Evolutionary conservation across 2,797 vertebrate genomes (phyloP).

Genomic region (Mallotus villosus): DNA sequence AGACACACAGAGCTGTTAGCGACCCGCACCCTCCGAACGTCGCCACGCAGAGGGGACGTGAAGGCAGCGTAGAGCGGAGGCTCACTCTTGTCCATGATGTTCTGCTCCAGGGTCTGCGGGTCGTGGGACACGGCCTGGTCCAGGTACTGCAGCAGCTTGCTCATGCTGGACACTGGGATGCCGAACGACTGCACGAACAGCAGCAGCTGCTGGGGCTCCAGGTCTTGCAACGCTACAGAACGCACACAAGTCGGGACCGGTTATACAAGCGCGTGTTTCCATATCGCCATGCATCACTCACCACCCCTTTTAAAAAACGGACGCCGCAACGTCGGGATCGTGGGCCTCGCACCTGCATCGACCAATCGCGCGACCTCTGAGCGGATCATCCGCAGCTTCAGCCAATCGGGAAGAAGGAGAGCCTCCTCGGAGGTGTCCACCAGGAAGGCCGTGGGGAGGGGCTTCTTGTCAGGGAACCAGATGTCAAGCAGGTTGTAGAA

Average conservation of each 20-base stretch:
- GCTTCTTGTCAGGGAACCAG: constrained; percentile 98
- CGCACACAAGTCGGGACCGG: neutral
- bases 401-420: constrained; percentile 93
- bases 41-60: neutral
- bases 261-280: too few relatives aligned
- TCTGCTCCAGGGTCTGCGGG: constrained; percentile 89
- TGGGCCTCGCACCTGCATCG: constrained; percentile 82
- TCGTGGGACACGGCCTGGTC: constrained; percentile 96
- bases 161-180: constrained; percentile 99
- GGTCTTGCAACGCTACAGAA: constrained; percentile 87
- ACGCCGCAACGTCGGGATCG: neutral
- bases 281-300: too few relatives aligned
- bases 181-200: constrained; percentile 98
- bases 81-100: constrained; percentile 99
- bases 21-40: neutral
- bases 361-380: constrained; percentile 94
- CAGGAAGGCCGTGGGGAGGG: constrained; percentile 94
- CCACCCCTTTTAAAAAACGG: neutral
- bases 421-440: constrained; percentile 98
- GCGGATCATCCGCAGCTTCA: constrained; percentile 97
- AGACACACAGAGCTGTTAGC: neutral
- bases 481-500: constrained; percentile 90
- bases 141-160: constrained; percentile 93
- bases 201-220: constrained; percentile 94
- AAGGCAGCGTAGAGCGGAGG: neutral